Conservation (phyloP, 2,113 vertebrate genomes). For the Camelus dromedarius region DNA sequence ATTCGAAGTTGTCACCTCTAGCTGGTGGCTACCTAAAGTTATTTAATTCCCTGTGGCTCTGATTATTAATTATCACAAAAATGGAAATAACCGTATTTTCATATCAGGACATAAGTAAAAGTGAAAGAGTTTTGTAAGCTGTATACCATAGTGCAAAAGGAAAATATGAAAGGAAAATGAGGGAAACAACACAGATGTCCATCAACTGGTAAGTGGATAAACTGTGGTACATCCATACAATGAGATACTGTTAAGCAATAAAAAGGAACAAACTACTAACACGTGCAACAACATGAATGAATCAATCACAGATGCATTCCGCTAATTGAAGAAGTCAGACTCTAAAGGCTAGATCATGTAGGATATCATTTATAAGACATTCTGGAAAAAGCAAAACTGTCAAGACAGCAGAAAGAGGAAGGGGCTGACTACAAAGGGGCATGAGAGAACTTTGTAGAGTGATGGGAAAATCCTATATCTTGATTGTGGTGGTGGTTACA, state of each 20-base stretch:
- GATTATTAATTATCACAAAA: slow-evolving; percentile 54
- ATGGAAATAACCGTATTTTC: slow-evolving; percentile 5
- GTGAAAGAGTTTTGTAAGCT: slow-evolving; percentile 33
- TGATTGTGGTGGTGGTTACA: not conserved
- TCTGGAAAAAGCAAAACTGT: slow-evolving; percentile 51
- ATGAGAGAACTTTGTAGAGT: not conserved
- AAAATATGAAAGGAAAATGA: slow-evolving; percentile 53
- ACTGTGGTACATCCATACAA: not conserved
- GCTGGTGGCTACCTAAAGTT: slow-evolving; percentile 35
- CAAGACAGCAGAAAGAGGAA: slow-evolving; percentile 10
- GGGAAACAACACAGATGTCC: slow-evolving; percentile 12
- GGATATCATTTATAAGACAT: slow-evolving; percentile 52
- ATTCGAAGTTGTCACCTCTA: slow-evolving; percentile 29
- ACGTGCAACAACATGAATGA: not conserved
- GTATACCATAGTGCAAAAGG: not conserved
- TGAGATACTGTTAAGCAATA: slow-evolving; percentile 44
- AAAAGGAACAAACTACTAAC: slow-evolving; percentile 39
- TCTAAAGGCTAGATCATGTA: not conserved
- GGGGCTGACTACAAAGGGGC: not conserved
- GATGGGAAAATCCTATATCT: slow-evolving; percentile 36
- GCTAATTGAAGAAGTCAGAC: slow-evolving; percentile 19
- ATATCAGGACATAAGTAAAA: not conserved
- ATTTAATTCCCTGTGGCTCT: slow-evolving; percentile 24
- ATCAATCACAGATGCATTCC: slow-evolving; percentile 54
- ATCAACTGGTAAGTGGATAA: not conserved